These are phyloP conservation scores for Cladopsammia gracilis DNA, from an alignment of 64 coral and sea anemone species.

Conservation along the genomic window DNA sequence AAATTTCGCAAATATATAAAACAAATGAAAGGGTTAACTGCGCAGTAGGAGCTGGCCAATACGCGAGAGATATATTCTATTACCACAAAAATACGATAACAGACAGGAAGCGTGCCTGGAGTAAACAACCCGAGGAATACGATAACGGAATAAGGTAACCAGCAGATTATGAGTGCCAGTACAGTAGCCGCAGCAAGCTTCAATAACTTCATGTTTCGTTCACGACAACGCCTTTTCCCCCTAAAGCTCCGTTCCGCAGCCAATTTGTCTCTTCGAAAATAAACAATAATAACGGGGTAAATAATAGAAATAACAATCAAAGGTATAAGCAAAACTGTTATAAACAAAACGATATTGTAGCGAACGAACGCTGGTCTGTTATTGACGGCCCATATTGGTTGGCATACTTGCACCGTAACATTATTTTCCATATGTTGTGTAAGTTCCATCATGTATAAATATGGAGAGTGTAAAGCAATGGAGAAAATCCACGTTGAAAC, in stretches of 20 bases:
- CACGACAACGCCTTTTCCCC: neutral
- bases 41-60: neutral
- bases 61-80: neutral
- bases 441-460: conserved; percentile 20
- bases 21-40: conserved; percentile 10
- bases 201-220: conserved; percentile 14
- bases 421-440: neutral
- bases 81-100: neutral
- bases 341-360: neutral
- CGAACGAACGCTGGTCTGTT: neutral
- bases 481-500: conserved; percentile 39
- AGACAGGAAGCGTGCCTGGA: neutral
- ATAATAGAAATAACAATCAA: neutral
- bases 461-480: conserved; percentile 42
- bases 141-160: conserved; percentile 13
- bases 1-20: conserved; percentile 9
- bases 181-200: conserved; percentile 43
- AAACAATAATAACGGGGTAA: neutral
- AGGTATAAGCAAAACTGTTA: conserved; percentile 28
- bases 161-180: conserved; percentile 29
- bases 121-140: neutral
- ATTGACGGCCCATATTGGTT: neutral
- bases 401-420: neutral
- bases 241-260: neutral
- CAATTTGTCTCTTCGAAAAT: conserved; percentile 35